Conservation (phyloP, 2,888 invertebrate genomes). For the Dasysyrphus tricinctus region DNA sequence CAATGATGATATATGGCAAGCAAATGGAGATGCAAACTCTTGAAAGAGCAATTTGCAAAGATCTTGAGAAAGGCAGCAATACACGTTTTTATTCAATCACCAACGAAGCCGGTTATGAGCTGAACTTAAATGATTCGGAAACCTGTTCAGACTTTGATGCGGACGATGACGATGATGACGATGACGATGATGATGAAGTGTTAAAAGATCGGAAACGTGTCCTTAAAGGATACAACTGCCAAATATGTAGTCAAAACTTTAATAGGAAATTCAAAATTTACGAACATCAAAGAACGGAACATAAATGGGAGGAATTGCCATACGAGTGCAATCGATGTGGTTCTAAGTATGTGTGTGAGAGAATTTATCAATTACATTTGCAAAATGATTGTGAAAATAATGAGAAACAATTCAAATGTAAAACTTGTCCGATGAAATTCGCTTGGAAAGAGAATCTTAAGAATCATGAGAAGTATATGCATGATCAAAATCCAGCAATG, state of each 20-base stretch:
- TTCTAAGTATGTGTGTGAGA: conserved; percentile 84
- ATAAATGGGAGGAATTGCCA: conserved; percentile 83
- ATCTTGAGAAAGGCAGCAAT: conserved; percentile 70
- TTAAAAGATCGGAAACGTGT: background rate
- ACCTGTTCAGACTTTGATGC: conserved; percentile 75
- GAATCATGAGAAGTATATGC: conserved; percentile 77
- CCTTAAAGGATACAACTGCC: conserved; percentile 77
- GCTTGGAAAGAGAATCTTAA: conserved; percentile 82
- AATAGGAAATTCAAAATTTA: conserved; percentile 80
- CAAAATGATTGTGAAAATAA: conserved; percentile 81
- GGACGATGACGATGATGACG: conserved; percentile 40
- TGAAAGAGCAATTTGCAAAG: conserved; percentile 37
- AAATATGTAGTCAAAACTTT: conserved; percentile 78
- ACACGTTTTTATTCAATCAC: conserved; percentile 81
- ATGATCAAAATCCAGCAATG: conserved; percentile 59
- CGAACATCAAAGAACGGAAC: conserved; percentile 79
- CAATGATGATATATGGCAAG: conserved; percentile 78
- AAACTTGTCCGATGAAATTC: conserved; percentile 80
- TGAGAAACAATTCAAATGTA: conserved; percentile 80
- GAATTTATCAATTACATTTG: conserved; percentile 85
- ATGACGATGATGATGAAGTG: conserved; percentile 24
- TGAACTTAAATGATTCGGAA: conserved; percentile 79
- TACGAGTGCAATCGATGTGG: conserved; percentile 84
- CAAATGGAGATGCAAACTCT: conserved; percentile 44
- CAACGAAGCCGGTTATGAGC: conserved; percentile 81